These are phyloP conservation scores for Natator depressus DNA, from an alignment of 2,113 vertebrate species.

Conservation along the genomic window DNA sequence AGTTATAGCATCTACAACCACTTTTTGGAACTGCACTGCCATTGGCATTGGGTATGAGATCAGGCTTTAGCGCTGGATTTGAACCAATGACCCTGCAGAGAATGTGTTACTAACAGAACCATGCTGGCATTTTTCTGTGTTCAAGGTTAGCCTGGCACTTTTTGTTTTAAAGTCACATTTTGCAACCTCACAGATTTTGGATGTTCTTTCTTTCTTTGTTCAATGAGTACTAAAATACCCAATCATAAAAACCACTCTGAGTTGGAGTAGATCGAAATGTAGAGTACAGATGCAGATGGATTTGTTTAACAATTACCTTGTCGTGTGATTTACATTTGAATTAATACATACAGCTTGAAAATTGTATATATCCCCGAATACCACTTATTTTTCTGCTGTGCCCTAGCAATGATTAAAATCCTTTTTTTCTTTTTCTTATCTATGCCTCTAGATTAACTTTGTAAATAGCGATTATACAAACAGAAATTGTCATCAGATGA, in stretches of 20 bases:
- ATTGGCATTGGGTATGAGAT: background rate
- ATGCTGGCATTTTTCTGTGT: background rate
- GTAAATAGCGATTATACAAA: constrained; percentile 20
- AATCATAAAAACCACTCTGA: background rate
- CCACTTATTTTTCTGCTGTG: constrained; percentile 56
- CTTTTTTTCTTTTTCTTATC: background rate
- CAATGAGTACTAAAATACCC: background rate
- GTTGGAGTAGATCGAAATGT: background rate
- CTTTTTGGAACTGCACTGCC: constrained; percentile 4
- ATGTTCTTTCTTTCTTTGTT: background rate
- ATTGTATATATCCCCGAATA: constrained; percentile 45
- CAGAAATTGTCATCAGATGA: constrained; percentile 1
- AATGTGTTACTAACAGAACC: background rate
- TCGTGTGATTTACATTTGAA: constrained; percentile 53
- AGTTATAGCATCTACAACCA: background rate
- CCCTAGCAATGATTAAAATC: constrained; percentile 44
- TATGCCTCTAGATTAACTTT: constrained; percentile 20
- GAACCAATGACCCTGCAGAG: background rate
- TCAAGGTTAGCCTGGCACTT: background rate
- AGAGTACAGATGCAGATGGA: background rate
- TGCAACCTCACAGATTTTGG: background rate
- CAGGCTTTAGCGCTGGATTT: background rate
- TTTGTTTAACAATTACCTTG: constrained; percentile 38
- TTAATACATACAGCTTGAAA: constrained; percentile 17
- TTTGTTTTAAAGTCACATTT: constrained; percentile 30